Evolutionary conservation across 2,797 vertebrate species (phyloP), one percentile per base, ranked within the genome.

Genomic region (Muscicapa striata): DNA sequence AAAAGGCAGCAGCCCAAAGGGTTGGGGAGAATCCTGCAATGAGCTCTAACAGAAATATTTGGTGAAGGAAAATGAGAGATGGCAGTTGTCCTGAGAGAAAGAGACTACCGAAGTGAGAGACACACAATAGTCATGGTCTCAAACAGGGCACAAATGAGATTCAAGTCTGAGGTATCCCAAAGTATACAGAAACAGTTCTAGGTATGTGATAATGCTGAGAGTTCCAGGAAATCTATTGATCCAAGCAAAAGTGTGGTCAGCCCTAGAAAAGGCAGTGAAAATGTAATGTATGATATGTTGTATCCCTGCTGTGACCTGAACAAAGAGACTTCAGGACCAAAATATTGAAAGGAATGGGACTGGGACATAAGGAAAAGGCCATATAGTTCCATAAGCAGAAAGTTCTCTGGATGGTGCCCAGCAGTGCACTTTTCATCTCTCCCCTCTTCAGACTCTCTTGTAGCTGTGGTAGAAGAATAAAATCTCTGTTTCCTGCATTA

Each of bases 1-100:
- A 74, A 93, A 90, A 78, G 78, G 70, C 63, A 85, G 74, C 45
- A 89, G 68, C 55, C 81, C 59, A 79, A 81, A 93, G 64, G 52
- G 41, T 15, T 36, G 11, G 43, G 66, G 48, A 74, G n/a, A 86
- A 87, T 69, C 62, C 64, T 80, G 48, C 63, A 67, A 51, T 23
- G 13, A 82, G 15, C 64, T 76, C 75, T 70, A 75, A 63, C 20
- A 55, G 51, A 86, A 91, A 15, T 58, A 63, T 62, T 45, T 51
- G 48, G 63, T 63, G 68, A 88, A 84, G 59, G 62, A 93, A 79
- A 84, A 73, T 21, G 55, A 79, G 57, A 73, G 24, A 61, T 45
- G 67, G 29, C 67, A 93, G 41, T 24, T 76, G 48, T 79, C 80
- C 59, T 1, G 0, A 83, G 59, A 94, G 49, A 84, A 82, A 72